These are phyloP conservation scores for Mythimna albipuncta DNA, from an alignment of 2,888 invertebrate species.

Conservation along the genomic window DNA sequence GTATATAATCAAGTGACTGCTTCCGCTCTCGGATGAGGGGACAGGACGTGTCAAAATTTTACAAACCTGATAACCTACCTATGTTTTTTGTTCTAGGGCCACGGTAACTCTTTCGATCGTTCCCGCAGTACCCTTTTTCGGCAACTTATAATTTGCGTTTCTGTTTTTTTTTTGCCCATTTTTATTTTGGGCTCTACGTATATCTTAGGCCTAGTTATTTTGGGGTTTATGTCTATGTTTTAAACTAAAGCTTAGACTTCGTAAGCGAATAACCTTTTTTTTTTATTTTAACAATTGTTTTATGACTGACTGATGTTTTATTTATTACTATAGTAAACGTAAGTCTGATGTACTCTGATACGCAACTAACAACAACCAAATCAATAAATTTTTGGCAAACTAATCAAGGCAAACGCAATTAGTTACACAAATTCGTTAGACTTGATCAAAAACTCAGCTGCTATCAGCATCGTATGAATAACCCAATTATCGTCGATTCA, in stretches of 20 bases:
- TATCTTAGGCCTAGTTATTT: not conserved
- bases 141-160: no score
- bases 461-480: constrained; percentile 66
- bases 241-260: not conserved
- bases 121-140: not conserved
- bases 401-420: constrained; percentile 29
- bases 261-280: not conserved
- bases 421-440: constrained; percentile 31
- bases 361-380: not conserved
- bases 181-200: no score
- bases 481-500: constrained; percentile 74
- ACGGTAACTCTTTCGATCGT: not conserved
- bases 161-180: not conserved
- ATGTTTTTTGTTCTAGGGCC: no score
- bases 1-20: no score
- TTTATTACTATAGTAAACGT: not conserved
- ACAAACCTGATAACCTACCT: no score
- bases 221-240: not conserved
- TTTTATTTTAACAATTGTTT: not conserved
- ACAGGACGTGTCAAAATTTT: no score
- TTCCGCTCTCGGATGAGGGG: no score
- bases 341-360: not conserved
- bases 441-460: constrained; percentile 58
- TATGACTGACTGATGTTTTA: no score
- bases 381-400: not conserved